Evolutionary conservation across 2,888 invertebrate genomes (phyloP), one percentile per base, ranked within the genome.

Genomic region (Ceramica pisi): DNA sequence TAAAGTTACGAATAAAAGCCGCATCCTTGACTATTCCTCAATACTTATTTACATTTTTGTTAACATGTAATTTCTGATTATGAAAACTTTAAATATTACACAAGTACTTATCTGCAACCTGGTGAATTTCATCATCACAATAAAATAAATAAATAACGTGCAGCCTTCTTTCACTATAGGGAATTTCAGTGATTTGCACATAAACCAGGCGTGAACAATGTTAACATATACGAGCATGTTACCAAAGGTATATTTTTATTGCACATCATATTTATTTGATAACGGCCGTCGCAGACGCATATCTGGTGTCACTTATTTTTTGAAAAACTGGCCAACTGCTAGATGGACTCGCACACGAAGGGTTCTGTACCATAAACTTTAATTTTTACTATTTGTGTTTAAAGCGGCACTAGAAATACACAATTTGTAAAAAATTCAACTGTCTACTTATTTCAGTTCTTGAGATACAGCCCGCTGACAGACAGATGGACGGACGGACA

Each of bases 41-140:
- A 68, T 26, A 48, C 56, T 66, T 70, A 68, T 71, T 78, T 65
- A 70, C 53, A 59, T 3, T 66, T 61, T 59, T 65, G 41, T 55
- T 69, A 67, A 57, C 66, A 80, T 73, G 69, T 83, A 66, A 81
- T 61, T 64, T 71, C 53, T 23, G 71, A 74, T 83, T 73, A 69
- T 65, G 61, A 71, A 75, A 80, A 51, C 61, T 67, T 64, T 65
- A 53, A 72, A 68, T 69, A 50, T 21, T 41, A 41, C 0, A 10
- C 12, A 12, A 38, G n/a, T n/a, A n/a, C n/a, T 12, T 38, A 38
- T 38, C 38, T 38, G 38, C 10, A 4, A 10, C 5, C 23, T 46
- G 12, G 57, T 57, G 21, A 48, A 68, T 82, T 67, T 68, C 64
- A 50, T 48, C 57, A 50, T 50, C 5, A 4, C 23, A 64, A 41